Evolutionary conservation across 1,140 invertebrate species (phyloP), one percentile per base, ranked within the genome.

Genomic region (Mya arenaria): DNA sequence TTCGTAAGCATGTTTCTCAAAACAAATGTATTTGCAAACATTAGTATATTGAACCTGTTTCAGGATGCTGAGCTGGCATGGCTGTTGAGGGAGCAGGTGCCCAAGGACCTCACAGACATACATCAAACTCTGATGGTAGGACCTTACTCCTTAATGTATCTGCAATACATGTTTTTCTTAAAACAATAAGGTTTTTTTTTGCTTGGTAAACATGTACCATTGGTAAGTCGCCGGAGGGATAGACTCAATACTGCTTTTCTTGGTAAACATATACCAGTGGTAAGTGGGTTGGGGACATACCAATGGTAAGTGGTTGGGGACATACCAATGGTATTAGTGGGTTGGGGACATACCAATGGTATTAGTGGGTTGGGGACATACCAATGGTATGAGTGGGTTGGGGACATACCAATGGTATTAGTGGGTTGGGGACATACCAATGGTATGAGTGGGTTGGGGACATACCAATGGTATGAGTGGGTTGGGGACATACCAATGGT

Each of bases 81-180:
- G 77, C 68, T 80, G 52, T 48, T 80, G 44, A 55, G 71, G 25
- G 65, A 71, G n/a, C 48, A 80, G 30, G 77, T 80, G 8, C 65
- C 36, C 6, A 80, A 80, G 41, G 52, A 80, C 52, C 32, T 80
- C 8, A 17, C 36, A 36, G 77, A 80, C 19, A 71, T 80, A 25
- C 77, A 80, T 60, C 10, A 60, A 10, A 80, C 77, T 8, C 52
- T 80, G 10, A 19, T 80, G 66, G 77, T 80, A 80, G 25, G 69
- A 48, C 10, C 10, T 48, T 48, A 48, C 10, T 48, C 44, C 10
- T n/a, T n/a, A 48, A 48, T 13, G 10, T n/a, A 48, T 13, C n/a
- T 13, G 10, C 10, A 10, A 13, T n/a, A 13, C 44, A 48, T 13
- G 44, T 13, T n/a, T 13, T 48, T 48, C 44, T 13, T n/a, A 48